These are phyloP conservation scores for Heliconius hermathena DNA, from an alignment of 1,140 invertebrate species.

Conservation along the genomic window DNA sequence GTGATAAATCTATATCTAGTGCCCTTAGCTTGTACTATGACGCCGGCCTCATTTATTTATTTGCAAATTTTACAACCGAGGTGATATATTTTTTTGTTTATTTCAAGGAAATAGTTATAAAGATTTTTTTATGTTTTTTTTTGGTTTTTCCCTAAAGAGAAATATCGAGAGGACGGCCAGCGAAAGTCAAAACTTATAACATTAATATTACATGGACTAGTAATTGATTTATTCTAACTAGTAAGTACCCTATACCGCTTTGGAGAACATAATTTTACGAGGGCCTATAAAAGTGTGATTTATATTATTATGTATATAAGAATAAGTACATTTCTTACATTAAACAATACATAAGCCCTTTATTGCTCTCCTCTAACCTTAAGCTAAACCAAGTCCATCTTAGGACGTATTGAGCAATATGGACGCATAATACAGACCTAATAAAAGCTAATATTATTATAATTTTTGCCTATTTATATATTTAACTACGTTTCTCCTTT, in stretches of 20 bases:
- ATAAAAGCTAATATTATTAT: constrained; percentile 55
- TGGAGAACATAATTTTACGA: constrained; percentile 73
- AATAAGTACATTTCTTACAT: constrained; percentile 60
- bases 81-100: constrained; percentile 24
- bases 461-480: constrained; percentile 40
- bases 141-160: constrained; percentile 12
- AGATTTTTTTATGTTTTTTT: constrained; percentile 10
- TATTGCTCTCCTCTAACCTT: constrained; percentile 73
- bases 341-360: constrained; percentile 58
- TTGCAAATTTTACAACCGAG: constrained; percentile 22
- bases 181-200: constrained; percentile 70
- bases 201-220: constrained; percentile 80
- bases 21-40: constrained; percentile 74
- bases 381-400: constrained; percentile 71
- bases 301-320: constrained; percentile 42
- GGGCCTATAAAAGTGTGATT: constrained; percentile 63
- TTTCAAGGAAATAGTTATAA: background rate
- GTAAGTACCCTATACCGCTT: constrained; percentile 80
- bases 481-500: constrained; percentile 25
- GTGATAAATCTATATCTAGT: constrained; percentile 66
- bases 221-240: constrained; percentile 81
- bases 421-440: constrained; percentile 70
- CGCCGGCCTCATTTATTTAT: constrained; percentile 50
- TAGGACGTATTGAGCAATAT: constrained; percentile 77
- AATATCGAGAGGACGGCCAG: constrained; percentile 51